A percentile compares a stretch with the other conserved stretches of the same genome.
Evolutionary conservation across 2,113 vertebrate genomes (phyloP).

Genomic region (Cervus canadensis): DNA sequence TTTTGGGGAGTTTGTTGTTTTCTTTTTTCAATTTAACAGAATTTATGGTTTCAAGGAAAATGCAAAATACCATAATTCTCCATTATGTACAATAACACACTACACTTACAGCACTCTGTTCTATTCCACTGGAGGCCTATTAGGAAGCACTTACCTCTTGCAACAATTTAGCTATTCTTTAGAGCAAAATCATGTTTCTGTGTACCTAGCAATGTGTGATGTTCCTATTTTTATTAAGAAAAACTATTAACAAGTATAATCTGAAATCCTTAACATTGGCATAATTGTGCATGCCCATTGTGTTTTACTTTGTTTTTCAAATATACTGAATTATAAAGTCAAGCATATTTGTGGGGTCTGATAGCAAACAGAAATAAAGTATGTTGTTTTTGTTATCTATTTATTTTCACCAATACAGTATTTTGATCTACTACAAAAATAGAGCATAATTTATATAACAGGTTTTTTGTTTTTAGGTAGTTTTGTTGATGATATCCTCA

Average conservation of each 20-base stretch:
- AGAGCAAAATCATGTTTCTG: neutral
- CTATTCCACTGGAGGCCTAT: too few relatives aligned
- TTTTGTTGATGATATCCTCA: conserved; percentile 10
- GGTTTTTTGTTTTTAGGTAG: conserved; percentile 22
- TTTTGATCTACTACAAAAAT: conserved; percentile 63
- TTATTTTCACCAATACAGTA: conserved; percentile 69
- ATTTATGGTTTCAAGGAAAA: neutral
- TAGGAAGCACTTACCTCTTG: neutral
- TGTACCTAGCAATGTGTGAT: neutral
- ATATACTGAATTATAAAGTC: neutral
- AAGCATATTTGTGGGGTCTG: neutral
- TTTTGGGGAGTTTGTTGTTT: neutral
- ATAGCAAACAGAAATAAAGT: conserved; percentile 14
- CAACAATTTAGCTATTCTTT: neutral
- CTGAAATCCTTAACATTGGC: neutral
- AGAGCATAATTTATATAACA: conserved; percentile 56
- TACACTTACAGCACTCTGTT: neutral
- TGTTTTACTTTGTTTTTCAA: neutral
- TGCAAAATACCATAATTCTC: neutral
- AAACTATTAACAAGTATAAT: neutral
- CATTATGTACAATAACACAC: neutral
- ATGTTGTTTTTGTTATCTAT: conserved; percentile 51
- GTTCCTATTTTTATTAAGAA: neutral
- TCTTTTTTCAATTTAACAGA: neutral
- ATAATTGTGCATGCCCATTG: neutral